These are phyloP conservation scores for Vanacampus margaritifer DNA, from an alignment of 2,113 vertebrate genomes.

Conservation along the genomic window DNA sequence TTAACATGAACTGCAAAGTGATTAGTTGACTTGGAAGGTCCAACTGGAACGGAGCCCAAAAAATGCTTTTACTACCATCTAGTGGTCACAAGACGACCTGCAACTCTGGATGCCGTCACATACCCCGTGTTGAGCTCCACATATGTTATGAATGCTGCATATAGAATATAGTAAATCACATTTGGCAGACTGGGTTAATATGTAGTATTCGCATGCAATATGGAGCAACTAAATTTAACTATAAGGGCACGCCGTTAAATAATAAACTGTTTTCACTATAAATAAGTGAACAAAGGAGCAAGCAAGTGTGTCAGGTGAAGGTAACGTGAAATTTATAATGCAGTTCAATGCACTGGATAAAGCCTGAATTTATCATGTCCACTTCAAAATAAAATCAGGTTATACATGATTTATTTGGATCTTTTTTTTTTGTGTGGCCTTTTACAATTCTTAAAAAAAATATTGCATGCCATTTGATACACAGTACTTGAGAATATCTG, in stretches of 20 bases:
- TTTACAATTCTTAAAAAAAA: not conserved
- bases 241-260: not conserved
- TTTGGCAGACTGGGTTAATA: constrained; percentile 22
- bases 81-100: constrained; percentile 37
- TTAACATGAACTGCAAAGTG: not conserved
- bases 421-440: not conserved
- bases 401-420: not conserved
- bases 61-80: constrained; percentile 68
- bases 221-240: constrained; percentile 16
- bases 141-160: not conserved
- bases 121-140: not conserved
- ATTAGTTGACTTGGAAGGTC: not conserved
- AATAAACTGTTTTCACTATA: constrained; percentile 11
- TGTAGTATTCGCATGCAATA: constrained; percentile 7
- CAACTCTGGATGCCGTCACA: not conserved
- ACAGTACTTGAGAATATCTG: not conserved
- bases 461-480: not conserved
- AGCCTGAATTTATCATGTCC: constrained; percentile 3
- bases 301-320: constrained; percentile 8
- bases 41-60: constrained; percentile 17
- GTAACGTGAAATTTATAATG: constrained; percentile 1
- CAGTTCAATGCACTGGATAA: constrained; percentile 10
- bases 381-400: not conserved
- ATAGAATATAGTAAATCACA: constrained; percentile 27
- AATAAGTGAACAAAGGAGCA: constrained; percentile 25